Evolutionary conservation across 2,888 invertebrate species (phyloP).

Genomic region (Hesperia comma): DNA sequence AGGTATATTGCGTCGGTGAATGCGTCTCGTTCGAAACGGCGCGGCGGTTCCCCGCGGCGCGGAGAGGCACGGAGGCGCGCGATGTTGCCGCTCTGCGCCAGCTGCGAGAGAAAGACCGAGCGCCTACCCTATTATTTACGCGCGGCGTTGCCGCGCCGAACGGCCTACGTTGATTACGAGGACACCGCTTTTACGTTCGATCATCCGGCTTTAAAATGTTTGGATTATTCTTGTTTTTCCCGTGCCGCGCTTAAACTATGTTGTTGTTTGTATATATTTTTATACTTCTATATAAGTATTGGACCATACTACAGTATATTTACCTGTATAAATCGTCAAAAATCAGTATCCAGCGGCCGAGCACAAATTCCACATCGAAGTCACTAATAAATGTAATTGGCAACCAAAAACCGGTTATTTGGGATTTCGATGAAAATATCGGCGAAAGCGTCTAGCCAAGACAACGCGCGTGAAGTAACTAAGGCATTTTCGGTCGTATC

Average conservation of each 20-base stretch:
- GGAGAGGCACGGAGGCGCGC: constrained; percentile 59
- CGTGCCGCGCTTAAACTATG: constrained; percentile 12
- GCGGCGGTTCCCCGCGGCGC: constrained; percentile 65
- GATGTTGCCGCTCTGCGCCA: constrained; percentile 81
- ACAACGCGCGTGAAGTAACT: constrained; percentile 79
- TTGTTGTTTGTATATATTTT: constrained; percentile 20
- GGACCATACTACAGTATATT: constrained; percentile 36
- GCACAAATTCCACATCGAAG: constrained; percentile 42
- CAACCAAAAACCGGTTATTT: constrained; percentile 47
- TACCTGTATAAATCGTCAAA: constrained; percentile 57
- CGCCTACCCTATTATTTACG: constrained; percentile 84
- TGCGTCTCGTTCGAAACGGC: constrained; percentile 51
- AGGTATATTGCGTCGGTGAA: constrained; percentile 73
- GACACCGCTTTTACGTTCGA: constrained; percentile 83
- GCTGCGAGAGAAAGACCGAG: constrained; percentile 83
- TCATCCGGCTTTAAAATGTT: constrained; percentile 70
- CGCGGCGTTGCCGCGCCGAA: constrained; percentile 79
- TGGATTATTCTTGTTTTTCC: constrained; percentile 55
- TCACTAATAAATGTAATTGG: constrained; percentile 28
- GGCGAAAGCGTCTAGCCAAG: constrained; percentile 73
- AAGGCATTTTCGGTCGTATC: constrained; percentile 82
- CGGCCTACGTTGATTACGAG: constrained; percentile 84
- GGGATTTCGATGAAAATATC: constrained; percentile 59
- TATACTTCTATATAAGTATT: constrained; percentile 19
- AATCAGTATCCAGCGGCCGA: constrained; percentile 43